phyloP scores from a whole-genome alignment of 2,888 invertebrate species.

The Apamea epomidion region DNA sequence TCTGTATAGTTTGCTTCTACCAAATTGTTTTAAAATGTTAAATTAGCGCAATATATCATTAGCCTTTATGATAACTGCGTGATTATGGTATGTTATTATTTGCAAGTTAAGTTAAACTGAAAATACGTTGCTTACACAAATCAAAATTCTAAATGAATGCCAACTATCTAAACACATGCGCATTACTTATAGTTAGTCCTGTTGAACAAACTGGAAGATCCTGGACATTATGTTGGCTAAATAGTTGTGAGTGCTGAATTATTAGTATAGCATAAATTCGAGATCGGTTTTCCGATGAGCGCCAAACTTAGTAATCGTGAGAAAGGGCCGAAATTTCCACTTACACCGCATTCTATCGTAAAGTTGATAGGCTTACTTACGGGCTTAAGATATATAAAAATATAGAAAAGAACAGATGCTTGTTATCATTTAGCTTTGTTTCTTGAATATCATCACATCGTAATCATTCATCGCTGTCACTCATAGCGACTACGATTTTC shows the following conservation, averaged over 20 bases:
- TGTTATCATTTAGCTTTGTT: conserved; percentile 10
- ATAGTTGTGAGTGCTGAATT: conserved; percentile 4
- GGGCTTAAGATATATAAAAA: not conserved
- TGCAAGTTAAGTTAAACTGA: not conserved
- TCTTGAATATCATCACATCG: conserved; percentile 18
- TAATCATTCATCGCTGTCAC: conserved; percentile 9
- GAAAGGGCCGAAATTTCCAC: not conserved
- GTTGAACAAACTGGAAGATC: not conserved
- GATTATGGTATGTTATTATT: conserved; percentile 1
- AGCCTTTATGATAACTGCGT: not conserved
- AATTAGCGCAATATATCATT: not conserved
- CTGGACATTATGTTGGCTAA: not conserved
- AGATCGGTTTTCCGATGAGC: not conserved
- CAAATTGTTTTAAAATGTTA: not conserved
- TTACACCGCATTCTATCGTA: not conserved
- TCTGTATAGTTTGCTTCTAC: not conserved
- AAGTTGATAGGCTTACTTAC: not conserved
- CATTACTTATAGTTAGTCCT: not conserved
- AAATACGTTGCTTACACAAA: not conserved
- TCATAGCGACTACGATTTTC: conserved; percentile 16
- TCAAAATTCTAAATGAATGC: conserved; percentile 1
- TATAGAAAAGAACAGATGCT: conserved; percentile 5
- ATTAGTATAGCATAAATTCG: not conserved
- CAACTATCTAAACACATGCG: not conserved
- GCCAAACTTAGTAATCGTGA: not conserved